phyloP scores from a whole-genome alignment of 2,113 vertebrate species.

The Hepsetus odoe region DNA sequence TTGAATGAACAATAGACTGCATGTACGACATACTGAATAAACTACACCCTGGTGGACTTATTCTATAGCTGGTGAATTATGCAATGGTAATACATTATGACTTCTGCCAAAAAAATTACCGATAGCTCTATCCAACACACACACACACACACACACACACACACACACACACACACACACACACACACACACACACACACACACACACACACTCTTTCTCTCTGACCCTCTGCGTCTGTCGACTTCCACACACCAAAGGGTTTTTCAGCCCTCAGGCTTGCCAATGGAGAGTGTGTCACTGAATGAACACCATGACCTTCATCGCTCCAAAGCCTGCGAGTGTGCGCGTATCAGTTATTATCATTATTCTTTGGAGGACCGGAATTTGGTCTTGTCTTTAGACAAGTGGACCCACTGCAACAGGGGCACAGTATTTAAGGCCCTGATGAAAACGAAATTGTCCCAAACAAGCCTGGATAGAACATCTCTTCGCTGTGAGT shows the following conservation, averaged over 20 bases:
- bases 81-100: no score
- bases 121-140: no score
- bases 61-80: no score
- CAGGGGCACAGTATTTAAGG: background rate
- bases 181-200: no score
- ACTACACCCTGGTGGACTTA: no score
- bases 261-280: background rate
- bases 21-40: no score
- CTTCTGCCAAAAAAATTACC: background rate
- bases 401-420: background rate
- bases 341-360: constrained; percentile 6
- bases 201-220: background rate
- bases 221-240: background rate
- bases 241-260: background rate
- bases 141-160: constrained; percentile 21
- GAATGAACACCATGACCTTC: constrained; percentile 25
- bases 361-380: background rate
- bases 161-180: constrained; percentile 10
- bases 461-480: background rate
- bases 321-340: background rate
- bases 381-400: constrained; percentile 1
- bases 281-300: background rate
- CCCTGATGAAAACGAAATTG: constrained; percentile 14
- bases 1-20: no score
- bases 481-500: background rate